Percentiles rank a stretch among this genome's conserved stretches.
phyloP scores from a whole-genome alignment of 2,888 invertebrate species.

The Brachyptera putata region DNA sequence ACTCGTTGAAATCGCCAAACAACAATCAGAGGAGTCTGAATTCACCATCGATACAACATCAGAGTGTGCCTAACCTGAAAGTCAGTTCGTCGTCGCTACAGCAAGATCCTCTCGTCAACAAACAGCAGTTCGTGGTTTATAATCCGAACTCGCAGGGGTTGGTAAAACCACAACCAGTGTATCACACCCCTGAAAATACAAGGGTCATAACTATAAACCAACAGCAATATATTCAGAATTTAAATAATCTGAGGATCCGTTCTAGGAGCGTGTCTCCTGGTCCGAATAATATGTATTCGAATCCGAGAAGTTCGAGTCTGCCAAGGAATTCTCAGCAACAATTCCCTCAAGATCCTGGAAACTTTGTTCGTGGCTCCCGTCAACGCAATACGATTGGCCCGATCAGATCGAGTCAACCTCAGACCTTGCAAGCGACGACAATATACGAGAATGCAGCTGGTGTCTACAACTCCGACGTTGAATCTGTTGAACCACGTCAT shows the following conservation, averaged over 20 bases:
- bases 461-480: constrained; percentile 8
- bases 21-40: background rate
- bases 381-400: constrained; percentile 29
- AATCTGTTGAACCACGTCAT: constrained; percentile 20
- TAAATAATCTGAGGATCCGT: constrained; percentile 34
- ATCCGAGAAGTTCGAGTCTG: background rate
- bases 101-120: background rate
- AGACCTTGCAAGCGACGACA: constrained; percentile 19
- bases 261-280: constrained; percentile 49
- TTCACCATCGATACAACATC: background rate
- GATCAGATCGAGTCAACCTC: constrained; percentile 17
- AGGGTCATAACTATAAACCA: constrained; percentile 2
- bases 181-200: constrained; percentile 2
- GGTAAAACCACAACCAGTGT: constrained; percentile 20
- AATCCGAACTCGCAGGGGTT: background rate
- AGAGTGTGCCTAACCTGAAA: background rate
- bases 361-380: constrained; percentile 23
- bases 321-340: background rate
- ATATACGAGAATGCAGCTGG: constrained; percentile 26
- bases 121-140: too few species aligned
- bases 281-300: constrained; percentile 23
- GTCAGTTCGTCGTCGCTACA: background rate
- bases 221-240: constrained; percentile 4
- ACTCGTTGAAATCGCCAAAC: constrained; percentile 2
- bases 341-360: too few species aligned